Percentiles rank a stretch among this genome's conserved stretches.
Conservation (phyloP, 2,797 vertebrate species). For the Halcyon smyrnensis region DNA sequence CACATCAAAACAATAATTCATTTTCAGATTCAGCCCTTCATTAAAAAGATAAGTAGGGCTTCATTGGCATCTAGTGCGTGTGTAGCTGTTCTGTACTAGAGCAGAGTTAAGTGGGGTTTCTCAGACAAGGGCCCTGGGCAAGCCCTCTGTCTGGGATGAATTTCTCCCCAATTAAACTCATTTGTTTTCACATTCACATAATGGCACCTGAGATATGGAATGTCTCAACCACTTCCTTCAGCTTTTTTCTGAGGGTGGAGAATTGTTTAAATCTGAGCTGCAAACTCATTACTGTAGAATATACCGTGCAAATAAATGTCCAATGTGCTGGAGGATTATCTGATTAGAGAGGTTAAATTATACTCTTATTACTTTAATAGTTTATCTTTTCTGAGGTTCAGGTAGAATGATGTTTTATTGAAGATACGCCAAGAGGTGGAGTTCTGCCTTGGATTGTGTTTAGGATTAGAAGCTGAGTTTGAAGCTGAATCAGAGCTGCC, state of each 20-base stretch:
- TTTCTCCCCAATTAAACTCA: constrained; percentile 76
- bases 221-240: constrained; percentile 75
- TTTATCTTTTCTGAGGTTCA: constrained; percentile 75
- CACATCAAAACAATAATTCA: constrained; percentile 72
- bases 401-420: constrained; percentile 68
- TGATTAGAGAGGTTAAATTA: constrained; percentile 76
- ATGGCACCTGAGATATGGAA: constrained; percentile 76
- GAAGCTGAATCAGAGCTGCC: constrained; percentile 39
- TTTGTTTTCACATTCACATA: constrained; percentile 73
- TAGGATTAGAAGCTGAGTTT: constrained; percentile 1
- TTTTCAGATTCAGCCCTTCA: constrained; percentile 64
- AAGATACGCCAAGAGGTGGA: constrained; percentile 62
- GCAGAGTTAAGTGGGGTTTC: constrained; percentile 41
- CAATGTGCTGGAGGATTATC: constrained; percentile 73
- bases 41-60: constrained; percentile 64
- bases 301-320: constrained; percentile 61
- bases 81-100: constrained; percentile 27
- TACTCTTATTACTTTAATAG: constrained; percentile 75
- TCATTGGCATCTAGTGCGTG: constrained; percentile 59
- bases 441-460: constrained; percentile 37
- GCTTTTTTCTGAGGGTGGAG: constrained; percentile 63
- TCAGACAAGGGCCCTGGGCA: constrained; percentile 69
- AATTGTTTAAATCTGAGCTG: constrained; percentile 43
- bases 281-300: constrained; percentile 55
- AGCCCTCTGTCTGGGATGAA: constrained; percentile 71